Conservation (phyloP, 2,888 invertebrate genomes). For the Drosophila buzzatii region DNA sequence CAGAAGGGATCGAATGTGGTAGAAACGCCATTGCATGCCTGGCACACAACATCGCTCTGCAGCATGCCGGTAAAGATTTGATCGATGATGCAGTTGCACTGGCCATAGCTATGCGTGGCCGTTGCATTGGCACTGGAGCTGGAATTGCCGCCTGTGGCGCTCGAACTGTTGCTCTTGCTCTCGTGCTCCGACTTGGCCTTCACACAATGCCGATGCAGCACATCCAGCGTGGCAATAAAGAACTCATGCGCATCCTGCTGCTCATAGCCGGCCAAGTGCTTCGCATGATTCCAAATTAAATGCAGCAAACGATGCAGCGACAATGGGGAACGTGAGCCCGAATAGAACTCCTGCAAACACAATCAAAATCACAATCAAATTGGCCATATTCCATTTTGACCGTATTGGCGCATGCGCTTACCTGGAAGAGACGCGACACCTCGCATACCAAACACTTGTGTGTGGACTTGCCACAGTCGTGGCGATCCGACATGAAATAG, state of each 20-base stretch:
- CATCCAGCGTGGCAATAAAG: conserved; percentile 97
- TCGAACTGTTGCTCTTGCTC: conserved; percentile 68
- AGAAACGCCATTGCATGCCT: conserved; percentile 96
- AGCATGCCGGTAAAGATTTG: conserved; percentile 98
- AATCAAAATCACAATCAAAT: not conserved
- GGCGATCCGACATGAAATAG: conserved; percentile 97
- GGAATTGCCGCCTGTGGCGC: conserved; percentile 54
- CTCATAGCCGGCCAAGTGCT: conserved; percentile 97
- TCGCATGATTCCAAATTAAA: conserved; percentile 98
- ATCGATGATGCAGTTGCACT: conserved; percentile 98
- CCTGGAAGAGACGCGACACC: conserved; percentile 97
- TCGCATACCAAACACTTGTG: conserved; percentile 97
- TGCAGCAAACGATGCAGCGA: conserved; percentile 95
- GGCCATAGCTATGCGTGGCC: conserved; percentile 81
- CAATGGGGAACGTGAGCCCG: conserved; percentile 94
- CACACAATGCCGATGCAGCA: conserved; percentile 93
- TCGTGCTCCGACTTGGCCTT: conserved; percentile 84
- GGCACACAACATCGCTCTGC: conserved; percentile 98
- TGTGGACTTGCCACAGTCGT: conserved; percentile 90
- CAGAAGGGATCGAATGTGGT: conserved; percentile 99
- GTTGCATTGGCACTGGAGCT: conserved; percentile 52
- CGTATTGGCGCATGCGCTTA: conserved; percentile 83
- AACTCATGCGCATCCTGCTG: conserved; percentile 99
- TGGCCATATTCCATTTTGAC: not conserved
- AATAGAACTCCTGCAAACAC: conserved; percentile 93